These are phyloP conservation scores for Rhopalosiphum nymphaeae DNA, from an alignment of 2,888 invertebrate genomes.

Conservation along the genomic window DNA sequence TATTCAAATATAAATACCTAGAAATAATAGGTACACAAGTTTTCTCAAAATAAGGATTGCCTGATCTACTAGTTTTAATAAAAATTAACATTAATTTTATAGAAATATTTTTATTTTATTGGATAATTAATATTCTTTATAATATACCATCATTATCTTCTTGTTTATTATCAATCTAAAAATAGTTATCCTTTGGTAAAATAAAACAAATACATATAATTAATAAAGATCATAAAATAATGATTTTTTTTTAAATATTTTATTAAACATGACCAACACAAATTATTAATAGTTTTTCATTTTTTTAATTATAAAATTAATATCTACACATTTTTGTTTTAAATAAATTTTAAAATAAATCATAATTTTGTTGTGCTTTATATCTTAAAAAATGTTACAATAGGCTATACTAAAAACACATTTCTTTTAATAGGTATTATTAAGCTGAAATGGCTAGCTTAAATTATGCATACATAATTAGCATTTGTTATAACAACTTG, in stretches of 20 bases:
- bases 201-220: not conserved
- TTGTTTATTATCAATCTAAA: not conserved
- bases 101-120: not conserved
- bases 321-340: too few species aligned
- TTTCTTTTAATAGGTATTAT: not conserved
- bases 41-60: not conserved
- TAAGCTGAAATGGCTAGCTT: not conserved
- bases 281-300: not conserved
- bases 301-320: not conserved
- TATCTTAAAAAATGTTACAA: not conserved
- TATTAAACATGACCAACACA: not conserved
- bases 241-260: too few species aligned
- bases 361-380: not conserved
- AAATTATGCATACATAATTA: not conserved
- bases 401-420: not conserved
- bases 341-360: too few species aligned
- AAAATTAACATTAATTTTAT: not conserved
- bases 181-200: not conserved
- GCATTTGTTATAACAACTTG: not conserved
- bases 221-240: not conserved
- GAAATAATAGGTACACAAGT: not conserved
- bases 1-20: not conserved
- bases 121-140: not conserved
- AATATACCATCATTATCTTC: not conserved
- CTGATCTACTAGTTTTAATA: not conserved